phyloP scores from a whole-genome alignment of 2,888 invertebrate genomes.

The Himalopsyche anomala region DNA sequence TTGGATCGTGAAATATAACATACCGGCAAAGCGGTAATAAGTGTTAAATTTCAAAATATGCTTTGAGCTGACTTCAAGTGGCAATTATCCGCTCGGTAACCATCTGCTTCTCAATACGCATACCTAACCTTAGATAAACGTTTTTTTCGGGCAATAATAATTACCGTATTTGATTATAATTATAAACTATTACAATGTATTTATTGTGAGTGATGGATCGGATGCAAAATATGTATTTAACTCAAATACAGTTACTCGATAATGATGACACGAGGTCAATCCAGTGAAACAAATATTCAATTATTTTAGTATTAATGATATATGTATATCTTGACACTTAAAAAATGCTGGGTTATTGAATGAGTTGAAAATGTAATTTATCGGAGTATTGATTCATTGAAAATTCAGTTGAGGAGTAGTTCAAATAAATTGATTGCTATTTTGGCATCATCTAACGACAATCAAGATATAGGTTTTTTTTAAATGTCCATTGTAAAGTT shows the following conservation, averaged over 20 bases:
- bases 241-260: not conserved
- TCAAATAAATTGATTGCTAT: too few relatives aligned
- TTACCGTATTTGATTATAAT: conserved; percentile 3
- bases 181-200: conserved; percentile 21
- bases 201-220: not conserved
- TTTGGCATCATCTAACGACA: too few relatives aligned
- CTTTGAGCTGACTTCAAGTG: conserved; percentile 7
- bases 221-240: conserved; percentile 15
- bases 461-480: too few relatives aligned
- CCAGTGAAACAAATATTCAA: too few relatives aligned
- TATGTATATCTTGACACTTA: too few relatives aligned
- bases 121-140: not conserved
- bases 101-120: not conserved
- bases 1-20: not conserved
- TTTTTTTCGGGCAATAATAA: conserved; percentile 5
- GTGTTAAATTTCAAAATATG: not conserved
- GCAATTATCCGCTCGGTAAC: not conserved
- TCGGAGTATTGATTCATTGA: too few relatives aligned
- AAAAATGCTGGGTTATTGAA: too few relatives aligned
- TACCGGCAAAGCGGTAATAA: not conserved
- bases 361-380: too few relatives aligned
- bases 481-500: too few relatives aligned
- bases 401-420: too few relatives aligned
- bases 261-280: not conserved
- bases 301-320: too few relatives aligned